Percentiles rank a stretch among this genome's conserved stretches.
phyloP scores from a whole-genome alignment of 2,113 vertebrate species.

The Calidris pugnax region DNA sequence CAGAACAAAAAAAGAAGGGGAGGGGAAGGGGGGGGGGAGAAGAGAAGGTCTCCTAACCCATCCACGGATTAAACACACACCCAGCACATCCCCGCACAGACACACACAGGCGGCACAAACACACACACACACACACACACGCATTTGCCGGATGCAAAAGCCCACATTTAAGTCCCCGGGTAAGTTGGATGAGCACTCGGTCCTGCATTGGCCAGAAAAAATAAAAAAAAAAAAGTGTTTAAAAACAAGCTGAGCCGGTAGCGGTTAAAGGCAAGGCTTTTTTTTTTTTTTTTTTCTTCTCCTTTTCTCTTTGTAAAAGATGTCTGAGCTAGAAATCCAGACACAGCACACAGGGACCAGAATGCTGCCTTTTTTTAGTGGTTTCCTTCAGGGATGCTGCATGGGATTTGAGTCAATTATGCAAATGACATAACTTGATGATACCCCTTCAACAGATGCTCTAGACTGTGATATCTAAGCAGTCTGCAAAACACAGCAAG shows the following conservation, averaged over 20 bases:
- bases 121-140: neutral
- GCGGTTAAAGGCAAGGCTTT: constrained; percentile 49
- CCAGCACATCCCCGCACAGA: neutral
- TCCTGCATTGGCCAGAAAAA: constrained; percentile 15
- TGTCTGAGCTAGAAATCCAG: constrained; percentile 36
- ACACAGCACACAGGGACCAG: constrained; percentile 37
- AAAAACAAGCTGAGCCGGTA: constrained; percentile 60
- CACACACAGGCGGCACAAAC: neutral
- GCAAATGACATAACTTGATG: constrained; percentile 58
- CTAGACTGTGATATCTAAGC: constrained; percentile 37
- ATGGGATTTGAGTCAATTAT: constrained; percentile 62
- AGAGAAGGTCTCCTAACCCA: constrained; percentile 46
- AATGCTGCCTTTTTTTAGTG: constrained; percentile 47
- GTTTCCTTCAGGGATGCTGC: constrained; percentile 50
- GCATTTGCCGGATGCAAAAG: constrained; percentile 12
- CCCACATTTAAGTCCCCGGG: constrained; percentile 61
- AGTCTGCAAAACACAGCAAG: constrained; percentile 45
- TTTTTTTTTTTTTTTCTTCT: neutral
- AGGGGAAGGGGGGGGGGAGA: too few species aligned
- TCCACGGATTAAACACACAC: constrained; percentile 15
- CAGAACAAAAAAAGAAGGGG: constrained; percentile 45
- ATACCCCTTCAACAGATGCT: constrained; percentile 46
- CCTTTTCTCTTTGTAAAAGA: neutral
- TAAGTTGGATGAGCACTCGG: constrained; percentile 73
- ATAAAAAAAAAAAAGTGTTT: constrained; percentile 64